Percentiles rank a stretch among this genome's conserved stretches.
Evolutionary conservation across 2,113 vertebrate genomes (phyloP).

Genomic region (Antechinus stuartii): DNA sequence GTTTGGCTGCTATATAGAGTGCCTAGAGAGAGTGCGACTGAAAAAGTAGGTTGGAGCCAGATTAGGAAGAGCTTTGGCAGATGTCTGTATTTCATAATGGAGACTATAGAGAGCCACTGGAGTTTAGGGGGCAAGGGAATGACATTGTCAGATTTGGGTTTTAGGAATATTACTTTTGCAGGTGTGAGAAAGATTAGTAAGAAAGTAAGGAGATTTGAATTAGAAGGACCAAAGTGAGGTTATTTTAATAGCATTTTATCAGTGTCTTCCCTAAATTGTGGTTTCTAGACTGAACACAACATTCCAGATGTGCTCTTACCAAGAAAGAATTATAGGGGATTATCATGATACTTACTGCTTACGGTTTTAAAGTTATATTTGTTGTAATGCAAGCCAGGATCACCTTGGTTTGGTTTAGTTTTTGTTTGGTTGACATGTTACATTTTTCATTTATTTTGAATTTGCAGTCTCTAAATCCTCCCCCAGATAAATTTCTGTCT

Average conservation of each 20-base stretch:
- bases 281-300: background rate
- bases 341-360: too few species aligned
- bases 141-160: background rate
- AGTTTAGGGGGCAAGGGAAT: background rate
- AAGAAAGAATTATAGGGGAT: too few species aligned
- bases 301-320: too few species aligned
- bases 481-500: background rate
- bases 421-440: too few species aligned
- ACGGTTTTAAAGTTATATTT: too few species aligned
- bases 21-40: too few species aligned
- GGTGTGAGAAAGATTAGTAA: background rate
- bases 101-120: background rate
- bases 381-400: too few species aligned
- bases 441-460: too few species aligned
- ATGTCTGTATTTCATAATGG: background rate
- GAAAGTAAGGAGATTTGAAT: background rate
- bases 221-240: background rate
- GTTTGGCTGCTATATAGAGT: background rate
- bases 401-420: too few species aligned
- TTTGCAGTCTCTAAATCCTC: too few species aligned
- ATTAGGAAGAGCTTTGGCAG: background rate
- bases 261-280: background rate
- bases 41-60: background rate
- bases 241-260: background rate
- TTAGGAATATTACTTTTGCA: background rate